Base-by-base conservation (phyloP, 30 jellyfish, hydroid and myxozoan genomes). In the Sanderia malayensis region DNA sequence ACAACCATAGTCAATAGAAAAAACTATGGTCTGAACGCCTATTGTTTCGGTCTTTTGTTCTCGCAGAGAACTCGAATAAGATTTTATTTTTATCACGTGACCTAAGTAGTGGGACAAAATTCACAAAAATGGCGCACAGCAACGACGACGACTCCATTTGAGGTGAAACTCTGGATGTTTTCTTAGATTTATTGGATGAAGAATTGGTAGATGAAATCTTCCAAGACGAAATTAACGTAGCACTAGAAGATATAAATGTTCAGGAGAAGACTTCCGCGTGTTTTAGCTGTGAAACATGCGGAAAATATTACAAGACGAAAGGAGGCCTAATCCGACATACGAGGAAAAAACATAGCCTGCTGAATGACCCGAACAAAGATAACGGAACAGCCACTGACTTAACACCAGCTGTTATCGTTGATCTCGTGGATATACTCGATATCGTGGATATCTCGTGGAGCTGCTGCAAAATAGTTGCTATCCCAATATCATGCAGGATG, bases 31-130 rank as follows among this genome's bases (percentile, higher is more conserved):
- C n/a, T n/a, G n/a, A n/a, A n/a, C n/a, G n/a, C n/a, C n/a, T n/a
- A n/a, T n/a, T n/a, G n/a, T n/a, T n/a, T n/a, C n/a, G n/a, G n/a
- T n/a, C n/a, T n/a, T n/a, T n/a, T n/a, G n/a, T n/a, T n/a, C n/a
- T n/a, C n/a, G n/a, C n/a, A n/a, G n/a, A n/a, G n/a, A n/a, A n/a
- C n/a, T n/a, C n/a, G n/a, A n/a, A n/a, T n/a, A n/a, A n/a, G n/a
- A n/a, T n/a, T n/a, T n/a, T n/a, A n/a, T n/a, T n/a, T n/a, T n/a
- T n/a, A 31, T 25, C 74, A 62, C 74, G 74, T 62, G 58, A 62
- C 31, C 58, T 21, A 62, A 62, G 58, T 1, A 31, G 29, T 49
- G 46, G 74, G 53, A 62, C 74, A 62, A 2, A 31, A 27, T 0
- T 26, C 18, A 15, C 8, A 15, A 66, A 21, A 66, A 31, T 66